Evolutionary conservation across 2,113 vertebrate species (phyloP), one percentile per base, ranked within the genome.

Genomic region (Muntiacus muntjak): DNA sequence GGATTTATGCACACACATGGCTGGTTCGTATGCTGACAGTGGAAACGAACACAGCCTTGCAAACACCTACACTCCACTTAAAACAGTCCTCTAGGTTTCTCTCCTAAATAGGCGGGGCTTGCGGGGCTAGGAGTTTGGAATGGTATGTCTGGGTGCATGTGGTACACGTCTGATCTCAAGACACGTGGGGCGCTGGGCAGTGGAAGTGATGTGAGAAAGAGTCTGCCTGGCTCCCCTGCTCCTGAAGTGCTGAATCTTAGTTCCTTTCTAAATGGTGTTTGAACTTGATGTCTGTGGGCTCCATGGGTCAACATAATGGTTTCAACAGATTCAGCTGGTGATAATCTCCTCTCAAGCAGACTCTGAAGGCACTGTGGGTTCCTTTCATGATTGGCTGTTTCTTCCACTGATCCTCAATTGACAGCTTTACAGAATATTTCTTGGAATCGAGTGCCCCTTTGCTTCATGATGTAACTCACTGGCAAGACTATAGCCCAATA

Each of bases 41-140:
- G 3, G 21, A 25, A 74, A 74, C 6, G 11, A 71, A 71, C 0
- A 19, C n/a, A 12, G 19, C 1, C 0, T 3, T 71, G n/a, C 43
- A 13, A 25, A 40, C 36, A 74, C 19, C 36, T 25, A 7, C 25
- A 43, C 21, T 43, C 71, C 19, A 43, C 25, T 74, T 74, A 3
- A 43, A 74, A 74, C 25, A 74, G 7, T 33, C 5, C 33, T 62
- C 52, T 52, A 47, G 74, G 4, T 79, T 3, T 58, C 40, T 43
- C 79, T 85, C 45, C 50, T 90, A 14, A 93, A 36, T 43, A 78
- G 89, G 16, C 54, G 60, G 81, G n/a, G 15, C 21, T 43, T 67
- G 43, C 2, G 21, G 13, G 14, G 40, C 7, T 93, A 11, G 33
- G 76, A 28, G 30, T 88, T 89, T 64, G 67, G 54, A 83, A 43